A percentile compares a stretch with the other conserved stretches of the same genome.
phyloP scores from a whole-genome alignment of 2,797 vertebrate species.

The Helarctos malayanus region DNA sequence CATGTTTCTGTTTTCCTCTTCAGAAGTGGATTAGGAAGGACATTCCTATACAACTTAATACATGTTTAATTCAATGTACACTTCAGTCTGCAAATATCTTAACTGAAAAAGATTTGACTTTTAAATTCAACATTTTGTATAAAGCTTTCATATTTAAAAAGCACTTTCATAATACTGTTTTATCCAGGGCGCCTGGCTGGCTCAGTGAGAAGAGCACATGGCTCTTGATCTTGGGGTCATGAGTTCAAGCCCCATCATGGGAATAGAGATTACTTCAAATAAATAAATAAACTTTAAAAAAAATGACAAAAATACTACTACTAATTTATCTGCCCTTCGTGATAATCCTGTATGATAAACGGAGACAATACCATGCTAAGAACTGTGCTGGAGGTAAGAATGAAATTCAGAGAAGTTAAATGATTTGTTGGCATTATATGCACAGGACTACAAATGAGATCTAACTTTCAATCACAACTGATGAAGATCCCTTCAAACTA shows the following conservation, averaged over 20 bases:
- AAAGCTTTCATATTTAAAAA: constrained; percentile 39
- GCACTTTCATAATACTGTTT: not conserved
- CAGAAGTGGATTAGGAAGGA: constrained; percentile 24
- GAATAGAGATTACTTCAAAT: not conserved
- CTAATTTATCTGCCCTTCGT: not conserved
- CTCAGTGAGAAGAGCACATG: not conserved
- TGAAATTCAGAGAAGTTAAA: not conserved
- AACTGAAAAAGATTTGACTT: constrained; percentile 20
- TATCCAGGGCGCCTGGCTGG: not conserved
- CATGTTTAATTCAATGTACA: not conserved
- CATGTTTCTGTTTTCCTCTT: constrained; percentile 29
- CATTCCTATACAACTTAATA: constrained; percentile 31
- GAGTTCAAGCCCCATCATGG: not conserved
- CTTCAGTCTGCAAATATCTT: constrained; percentile 40
- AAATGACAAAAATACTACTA: not conserved
- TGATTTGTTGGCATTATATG: not conserved
- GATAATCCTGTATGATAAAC: not conserved
- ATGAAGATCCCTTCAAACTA: constrained; percentile 23
- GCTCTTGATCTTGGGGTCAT: not conserved
- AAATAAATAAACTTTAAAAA: too few species aligned
- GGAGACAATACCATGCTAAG: not conserved
- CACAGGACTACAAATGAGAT: not conserved
- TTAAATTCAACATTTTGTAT: constrained; percentile 23
- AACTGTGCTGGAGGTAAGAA: not conserved
- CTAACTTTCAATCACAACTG: not conserved